phyloP scores from a whole-genome alignment of 2,797 vertebrate species.

The Potorous gilbertii region DNA sequence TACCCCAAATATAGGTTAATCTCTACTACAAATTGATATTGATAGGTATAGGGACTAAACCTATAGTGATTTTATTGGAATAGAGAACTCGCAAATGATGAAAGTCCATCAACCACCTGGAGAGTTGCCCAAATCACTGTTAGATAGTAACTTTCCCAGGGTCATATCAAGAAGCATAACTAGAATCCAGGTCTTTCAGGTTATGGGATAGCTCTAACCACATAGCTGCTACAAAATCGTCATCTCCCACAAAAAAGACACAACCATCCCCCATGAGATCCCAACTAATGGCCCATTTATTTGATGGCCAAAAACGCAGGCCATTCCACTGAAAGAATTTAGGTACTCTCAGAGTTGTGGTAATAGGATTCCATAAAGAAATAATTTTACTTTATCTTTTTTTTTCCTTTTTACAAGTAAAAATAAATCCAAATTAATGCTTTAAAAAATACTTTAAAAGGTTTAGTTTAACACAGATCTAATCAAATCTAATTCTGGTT shows the following conservation, averaged over 20 bases:
- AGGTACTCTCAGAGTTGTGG: not conserved
- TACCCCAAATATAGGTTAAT: not conserved
- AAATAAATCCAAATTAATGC: not conserved
- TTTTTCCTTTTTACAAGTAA: not conserved
- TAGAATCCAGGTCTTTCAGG: not conserved
- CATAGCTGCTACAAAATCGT: not conserved
- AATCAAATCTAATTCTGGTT: not conserved
- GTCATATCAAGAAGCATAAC: not conserved
- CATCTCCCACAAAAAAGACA: not conserved
- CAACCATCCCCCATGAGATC: not conserved
- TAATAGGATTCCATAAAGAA: not conserved
- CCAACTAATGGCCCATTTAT: not conserved
- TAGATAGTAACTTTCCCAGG: conserved; percentile 2
- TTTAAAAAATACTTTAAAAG: not conserved
- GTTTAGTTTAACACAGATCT: not conserved
- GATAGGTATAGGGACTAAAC: not conserved
- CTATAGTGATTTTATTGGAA: not conserved
- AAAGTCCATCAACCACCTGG: not conserved
- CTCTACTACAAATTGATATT: not conserved
- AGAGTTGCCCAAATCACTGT: not conserved
- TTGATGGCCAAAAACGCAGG: not conserved
- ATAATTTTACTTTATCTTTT: not conserved
- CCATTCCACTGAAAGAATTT: not conserved
- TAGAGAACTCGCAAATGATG: not conserved
- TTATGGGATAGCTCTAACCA: not conserved